A percentile compares a stretch with the other conserved stretches of the same genome.
These are phyloP conservation scores for Boloria euphrosyne DNA, from an alignment of 2,888 invertebrate genomes.

Conservation along the genomic window DNA sequence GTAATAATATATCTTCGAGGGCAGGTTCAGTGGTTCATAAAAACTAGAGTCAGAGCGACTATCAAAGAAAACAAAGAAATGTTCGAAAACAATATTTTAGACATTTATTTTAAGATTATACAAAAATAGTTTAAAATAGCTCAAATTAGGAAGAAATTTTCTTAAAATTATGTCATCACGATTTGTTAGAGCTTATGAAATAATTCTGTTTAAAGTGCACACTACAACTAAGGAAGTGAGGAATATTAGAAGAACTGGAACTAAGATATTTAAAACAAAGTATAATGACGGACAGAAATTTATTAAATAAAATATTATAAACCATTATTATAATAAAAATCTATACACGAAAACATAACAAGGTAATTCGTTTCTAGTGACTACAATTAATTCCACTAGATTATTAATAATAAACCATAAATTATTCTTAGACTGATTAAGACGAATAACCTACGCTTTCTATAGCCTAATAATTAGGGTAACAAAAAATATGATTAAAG, in stretches of 20 bases:
- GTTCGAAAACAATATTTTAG: conserved; percentile 15
- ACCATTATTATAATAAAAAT: neutral
- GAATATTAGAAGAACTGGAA: conserved; percentile 14
- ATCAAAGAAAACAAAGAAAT: neutral
- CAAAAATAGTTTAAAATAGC: conserved; percentile 19
- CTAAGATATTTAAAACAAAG: neutral
- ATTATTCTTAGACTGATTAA: conserved; percentile 3
- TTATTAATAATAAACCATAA: conserved; percentile 15
- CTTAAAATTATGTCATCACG: conserved; percentile 20
- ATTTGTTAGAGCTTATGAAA: conserved; percentile 13
- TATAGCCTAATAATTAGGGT: neutral
- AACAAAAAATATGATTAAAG: neutral
- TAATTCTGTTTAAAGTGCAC: conserved; percentile 18
- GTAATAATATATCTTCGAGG: conserved; percentile 44
- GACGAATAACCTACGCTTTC: conserved; percentile 3
- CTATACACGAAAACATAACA: neutral
- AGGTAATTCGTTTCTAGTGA: neutral
- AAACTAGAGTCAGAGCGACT: conserved; percentile 20
- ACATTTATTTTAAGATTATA: conserved; percentile 18
- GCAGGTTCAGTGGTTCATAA: conserved; percentile 22
- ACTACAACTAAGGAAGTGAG: conserved; percentile 25
- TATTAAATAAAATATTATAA: neutral
- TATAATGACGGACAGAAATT: no score
- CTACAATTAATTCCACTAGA: conserved; percentile 4
- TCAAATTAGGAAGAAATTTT: conserved; percentile 23